These are phyloP conservation scores for Siniperca undulata DNA, from an alignment of 2,797 vertebrate species.

Conservation along the genomic window DNA sequence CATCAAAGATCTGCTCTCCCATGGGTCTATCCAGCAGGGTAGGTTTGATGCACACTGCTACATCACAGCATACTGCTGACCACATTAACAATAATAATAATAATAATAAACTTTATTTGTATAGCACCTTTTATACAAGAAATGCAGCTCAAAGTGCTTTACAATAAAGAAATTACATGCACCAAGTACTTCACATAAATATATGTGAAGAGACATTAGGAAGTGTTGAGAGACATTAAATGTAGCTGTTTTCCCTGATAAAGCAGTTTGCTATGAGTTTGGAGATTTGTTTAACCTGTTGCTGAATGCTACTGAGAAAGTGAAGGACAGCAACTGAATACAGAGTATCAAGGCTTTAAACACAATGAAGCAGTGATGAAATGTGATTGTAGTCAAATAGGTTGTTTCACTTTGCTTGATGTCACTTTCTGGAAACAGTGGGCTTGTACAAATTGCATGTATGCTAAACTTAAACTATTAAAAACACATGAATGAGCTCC, in stretches of 20 bases:
- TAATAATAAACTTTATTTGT: too few relatives aligned
- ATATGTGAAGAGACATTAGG: too few relatives aligned
- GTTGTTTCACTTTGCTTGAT: neutral
- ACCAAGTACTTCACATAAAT: too few relatives aligned
- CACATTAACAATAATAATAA: neutral
- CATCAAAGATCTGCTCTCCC: slow-evolving; percentile 90
- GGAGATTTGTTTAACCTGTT: neutral
- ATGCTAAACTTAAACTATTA: neutral
- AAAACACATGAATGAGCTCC: neutral
- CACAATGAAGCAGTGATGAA: neutral
- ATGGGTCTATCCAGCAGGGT: slow-evolving; percentile 81
- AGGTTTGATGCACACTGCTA: slow-evolving; percentile 8
- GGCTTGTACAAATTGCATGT: neutral
- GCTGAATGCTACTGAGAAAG: too few relatives aligned
- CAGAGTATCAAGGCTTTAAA: neutral
- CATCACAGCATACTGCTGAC: neutral
- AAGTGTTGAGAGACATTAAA: too few relatives aligned
- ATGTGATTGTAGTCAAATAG: neutral
- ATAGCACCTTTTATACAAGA: too few relatives aligned
- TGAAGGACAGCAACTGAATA: neutral
- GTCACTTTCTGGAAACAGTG: neutral
- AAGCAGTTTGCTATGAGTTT: neutral
- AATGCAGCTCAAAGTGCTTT: too few relatives aligned
- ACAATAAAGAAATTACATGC: too few relatives aligned
- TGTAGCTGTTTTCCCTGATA: neutral